These are phyloP conservation scores for Mastomys coucha DNA, from an alignment of 2,113 vertebrate genomes.

Conservation along the genomic window DNA sequence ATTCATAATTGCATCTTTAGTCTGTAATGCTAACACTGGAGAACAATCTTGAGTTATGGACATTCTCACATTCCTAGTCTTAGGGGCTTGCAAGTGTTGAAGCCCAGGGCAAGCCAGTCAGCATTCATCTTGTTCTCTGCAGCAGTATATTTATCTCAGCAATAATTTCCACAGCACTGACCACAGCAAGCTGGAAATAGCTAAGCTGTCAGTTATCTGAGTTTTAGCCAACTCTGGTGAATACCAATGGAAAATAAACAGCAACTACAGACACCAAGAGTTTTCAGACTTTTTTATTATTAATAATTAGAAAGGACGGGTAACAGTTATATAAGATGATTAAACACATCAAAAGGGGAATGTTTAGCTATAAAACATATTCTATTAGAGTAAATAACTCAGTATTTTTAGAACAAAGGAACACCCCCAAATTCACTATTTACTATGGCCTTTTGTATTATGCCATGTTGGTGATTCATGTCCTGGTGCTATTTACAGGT, in stretches of 20 bases:
- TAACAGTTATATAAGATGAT: background rate
- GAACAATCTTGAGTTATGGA: conserved; percentile 50
- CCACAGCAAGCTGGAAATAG: conserved; percentile 76
- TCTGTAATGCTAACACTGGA: background rate
- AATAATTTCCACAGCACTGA: conserved; percentile 75
- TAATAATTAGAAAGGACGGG: conserved; percentile 54
- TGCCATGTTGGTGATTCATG: background rate
- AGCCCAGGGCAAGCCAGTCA: conserved; percentile 43
- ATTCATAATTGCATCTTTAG: conserved; percentile 52
- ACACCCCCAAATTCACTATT: background rate
- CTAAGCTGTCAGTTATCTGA: conserved; percentile 67
- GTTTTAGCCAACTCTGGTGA: conserved; percentile 62
- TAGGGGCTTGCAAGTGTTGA: conserved; percentile 54
- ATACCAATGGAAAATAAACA: conserved; percentile 55
- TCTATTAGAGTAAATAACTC: background rate
- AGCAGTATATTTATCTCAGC: conserved; percentile 74
- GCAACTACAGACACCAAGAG: conserved; percentile 34
- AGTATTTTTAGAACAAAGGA: conserved; percentile 30
- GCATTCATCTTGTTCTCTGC: conserved; percentile 25
- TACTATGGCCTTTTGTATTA: background rate
- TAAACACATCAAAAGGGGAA: background rate
- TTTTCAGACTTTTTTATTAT: background rate
- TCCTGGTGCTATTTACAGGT: background rate
- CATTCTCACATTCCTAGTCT: conserved; percentile 34
- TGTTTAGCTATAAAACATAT: background rate